Evolutionary conservation across 2,113 vertebrate genomes (phyloP).

Genomic region (Geothlypis trichas): DNA sequence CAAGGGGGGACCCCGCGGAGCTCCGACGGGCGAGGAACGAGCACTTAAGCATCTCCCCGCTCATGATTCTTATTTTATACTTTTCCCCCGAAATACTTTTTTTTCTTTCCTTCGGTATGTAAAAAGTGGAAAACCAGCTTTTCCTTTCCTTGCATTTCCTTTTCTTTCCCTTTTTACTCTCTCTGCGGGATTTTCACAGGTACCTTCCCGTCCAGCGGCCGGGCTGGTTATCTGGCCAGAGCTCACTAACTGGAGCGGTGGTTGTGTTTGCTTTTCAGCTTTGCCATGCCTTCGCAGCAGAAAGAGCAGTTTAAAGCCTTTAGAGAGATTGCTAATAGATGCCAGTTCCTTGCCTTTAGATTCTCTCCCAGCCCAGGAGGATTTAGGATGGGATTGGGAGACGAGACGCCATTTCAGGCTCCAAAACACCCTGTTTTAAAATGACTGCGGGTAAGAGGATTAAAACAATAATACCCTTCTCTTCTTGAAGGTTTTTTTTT

Average conservation of each 20-base stretch:
- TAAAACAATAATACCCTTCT: constrained; percentile 99
- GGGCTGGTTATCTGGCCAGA: constrained; percentile 43
- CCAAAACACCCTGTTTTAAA: constrained; percentile 91
- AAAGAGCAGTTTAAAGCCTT: constrained; percentile 76
- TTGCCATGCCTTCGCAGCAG: constrained; percentile 79
- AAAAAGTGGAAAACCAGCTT: background rate
- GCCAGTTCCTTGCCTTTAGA: constrained; percentile 81
- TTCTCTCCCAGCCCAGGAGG: constrained; percentile 83
- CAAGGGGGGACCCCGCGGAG: background rate
- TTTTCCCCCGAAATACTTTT: background rate
- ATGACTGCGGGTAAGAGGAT: constrained; percentile 99
- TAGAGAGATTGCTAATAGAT: constrained; percentile 82
- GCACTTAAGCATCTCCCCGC: background rate
- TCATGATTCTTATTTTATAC: background rate
- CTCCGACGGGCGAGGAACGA: background rate
- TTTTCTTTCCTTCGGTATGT: background rate
- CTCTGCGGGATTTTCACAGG: constrained; percentile 1
- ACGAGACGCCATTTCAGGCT: constrained; percentile 92
- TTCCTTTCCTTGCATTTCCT: background rate
- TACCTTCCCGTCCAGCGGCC: background rate
- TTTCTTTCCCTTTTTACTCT: background rate
- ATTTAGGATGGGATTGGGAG: constrained; percentile 86
- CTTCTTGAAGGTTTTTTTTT: constrained; percentile 83
- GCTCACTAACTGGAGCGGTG: constrained; percentile 68
- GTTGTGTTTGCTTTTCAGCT: constrained; percentile 82